These are phyloP conservation scores for Pangasius krempfi DNA, from an alignment of 2,797 vertebrate species.

Conservation along the genomic window DNA sequence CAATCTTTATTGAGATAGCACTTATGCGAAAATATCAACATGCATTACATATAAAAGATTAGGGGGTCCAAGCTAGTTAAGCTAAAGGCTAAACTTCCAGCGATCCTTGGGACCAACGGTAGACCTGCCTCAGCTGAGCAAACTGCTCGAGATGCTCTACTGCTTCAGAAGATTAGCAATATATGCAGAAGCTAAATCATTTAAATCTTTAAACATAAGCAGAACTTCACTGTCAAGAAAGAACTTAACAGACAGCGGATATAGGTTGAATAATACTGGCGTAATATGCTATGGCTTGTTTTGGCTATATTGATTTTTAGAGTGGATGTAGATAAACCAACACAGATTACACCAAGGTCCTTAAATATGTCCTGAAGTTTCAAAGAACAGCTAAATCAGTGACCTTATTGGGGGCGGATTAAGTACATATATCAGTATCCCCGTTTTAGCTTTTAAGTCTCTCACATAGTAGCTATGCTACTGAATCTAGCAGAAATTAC, in stretches of 20 bases:
- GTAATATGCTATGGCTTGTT: not conserved
- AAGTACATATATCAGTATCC: not conserved
- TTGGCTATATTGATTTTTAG: not conserved
- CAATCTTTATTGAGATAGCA: not conserved
- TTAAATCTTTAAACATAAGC: no score
- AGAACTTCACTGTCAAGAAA: not conserved
- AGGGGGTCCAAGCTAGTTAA: not conserved
- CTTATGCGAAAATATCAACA: not conserved
- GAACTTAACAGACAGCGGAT: not conserved
- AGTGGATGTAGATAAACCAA: not conserved
- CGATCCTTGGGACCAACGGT: not conserved
- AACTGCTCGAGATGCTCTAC: not conserved
- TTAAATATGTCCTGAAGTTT: not conserved
- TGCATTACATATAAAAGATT: not conserved
- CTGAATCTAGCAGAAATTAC: not conserved
- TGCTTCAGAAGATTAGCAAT: not conserved
- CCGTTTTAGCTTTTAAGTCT: not conserved
- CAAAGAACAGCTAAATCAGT: not conserved
- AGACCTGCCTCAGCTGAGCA: not conserved
- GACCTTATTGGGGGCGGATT: not conserved
- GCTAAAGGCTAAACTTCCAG: not conserved
- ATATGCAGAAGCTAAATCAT: not conserved
- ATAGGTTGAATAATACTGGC: not conserved
- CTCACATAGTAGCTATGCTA: not conserved
- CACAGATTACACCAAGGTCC: not conserved